Evolutionary conservation across 1,140 invertebrate genomes (phyloP).

Genomic region (Neodiprion lecontei): DNA sequence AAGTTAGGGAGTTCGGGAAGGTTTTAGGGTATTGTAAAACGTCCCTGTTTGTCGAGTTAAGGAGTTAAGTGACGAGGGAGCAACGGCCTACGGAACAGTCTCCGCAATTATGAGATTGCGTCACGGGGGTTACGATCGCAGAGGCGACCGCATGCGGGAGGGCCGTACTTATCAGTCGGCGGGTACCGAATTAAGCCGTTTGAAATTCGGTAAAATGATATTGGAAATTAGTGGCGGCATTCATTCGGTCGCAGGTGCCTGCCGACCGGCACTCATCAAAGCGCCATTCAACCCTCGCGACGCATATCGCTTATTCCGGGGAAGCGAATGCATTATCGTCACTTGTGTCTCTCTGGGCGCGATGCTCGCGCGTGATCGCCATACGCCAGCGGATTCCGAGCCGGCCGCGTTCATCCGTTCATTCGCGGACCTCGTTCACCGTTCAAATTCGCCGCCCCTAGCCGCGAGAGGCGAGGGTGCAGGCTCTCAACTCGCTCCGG

Average conservation of each 20-base stretch:
- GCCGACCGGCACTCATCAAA: not conserved
- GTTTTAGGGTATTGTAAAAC: too few species aligned
- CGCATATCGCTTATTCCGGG: not conserved
- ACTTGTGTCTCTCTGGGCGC: not conserved
- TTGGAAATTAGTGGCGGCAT: not conserved
- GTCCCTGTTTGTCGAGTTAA: too few species aligned
- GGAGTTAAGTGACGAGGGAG: too few species aligned
- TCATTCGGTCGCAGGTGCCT: not conserved
- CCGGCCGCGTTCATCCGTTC: slow-evolving; percentile 10
- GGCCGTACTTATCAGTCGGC: too few species aligned
- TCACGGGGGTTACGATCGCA: too few species aligned
- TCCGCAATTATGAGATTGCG: too few species aligned
- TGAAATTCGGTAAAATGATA: not conserved
- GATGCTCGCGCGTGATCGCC: not conserved
- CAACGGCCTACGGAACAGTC: too few species aligned
- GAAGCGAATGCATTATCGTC: slow-evolving; percentile 4
- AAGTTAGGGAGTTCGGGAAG: too few species aligned
- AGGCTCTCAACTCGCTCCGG: slow-evolving; percentile 13
- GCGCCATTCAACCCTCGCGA: not conserved
- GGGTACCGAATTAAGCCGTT: not conserved
- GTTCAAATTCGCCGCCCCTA: not conserved
- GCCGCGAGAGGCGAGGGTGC: not conserved
- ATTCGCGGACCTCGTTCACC: not conserved
- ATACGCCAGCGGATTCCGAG: slow-evolving; percentile 14
- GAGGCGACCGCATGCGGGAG: too few species aligned